Conservation (phyloP, 2,113 vertebrate genomes). For the Dasyornis broadbenti region DNA sequence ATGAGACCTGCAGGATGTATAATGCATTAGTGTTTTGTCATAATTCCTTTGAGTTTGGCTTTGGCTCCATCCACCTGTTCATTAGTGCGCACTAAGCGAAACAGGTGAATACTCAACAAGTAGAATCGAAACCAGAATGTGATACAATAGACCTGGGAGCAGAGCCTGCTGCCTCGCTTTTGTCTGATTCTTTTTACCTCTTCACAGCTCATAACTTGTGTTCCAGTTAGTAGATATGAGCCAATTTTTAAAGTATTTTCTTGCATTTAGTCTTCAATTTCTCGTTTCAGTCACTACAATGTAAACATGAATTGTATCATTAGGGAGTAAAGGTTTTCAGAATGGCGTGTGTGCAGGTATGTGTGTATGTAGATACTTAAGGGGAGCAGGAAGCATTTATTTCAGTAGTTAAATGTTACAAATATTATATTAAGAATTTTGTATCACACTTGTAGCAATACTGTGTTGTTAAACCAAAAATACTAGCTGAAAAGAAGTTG, state of each 20-base stretch:
- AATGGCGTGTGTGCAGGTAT: background rate
- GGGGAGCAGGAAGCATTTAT: background rate
- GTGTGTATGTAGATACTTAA: background rate
- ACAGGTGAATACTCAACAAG: slow-evolving; percentile 77
- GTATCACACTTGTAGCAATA: background rate
- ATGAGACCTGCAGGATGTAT: slow-evolving; percentile 69
- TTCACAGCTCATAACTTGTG: background rate
- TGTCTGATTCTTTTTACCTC: background rate
- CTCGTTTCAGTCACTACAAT: background rate
- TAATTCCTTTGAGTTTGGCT: slow-evolving; percentile 76
- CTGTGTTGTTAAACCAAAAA: background rate
- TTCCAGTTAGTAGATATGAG: background rate
- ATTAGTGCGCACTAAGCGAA: slow-evolving; percentile 75
- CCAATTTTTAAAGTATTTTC: background rate
- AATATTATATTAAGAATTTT: background rate
- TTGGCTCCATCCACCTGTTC: slow-evolving; percentile 76
- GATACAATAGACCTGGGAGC: slow-evolving; percentile 64
- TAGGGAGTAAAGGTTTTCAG: background rate
- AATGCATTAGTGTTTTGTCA: slow-evolving; percentile 63
- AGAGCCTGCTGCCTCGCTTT: background rate
- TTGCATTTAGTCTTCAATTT: background rate
- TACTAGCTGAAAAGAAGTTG: background rate
- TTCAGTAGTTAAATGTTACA: background rate
- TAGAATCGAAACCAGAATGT: slow-evolving; percentile 72
- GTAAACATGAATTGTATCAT: background rate